phyloP scores from a whole-genome alignment of 1,140 invertebrate genomes.

The Zophobas morio region DNA sequence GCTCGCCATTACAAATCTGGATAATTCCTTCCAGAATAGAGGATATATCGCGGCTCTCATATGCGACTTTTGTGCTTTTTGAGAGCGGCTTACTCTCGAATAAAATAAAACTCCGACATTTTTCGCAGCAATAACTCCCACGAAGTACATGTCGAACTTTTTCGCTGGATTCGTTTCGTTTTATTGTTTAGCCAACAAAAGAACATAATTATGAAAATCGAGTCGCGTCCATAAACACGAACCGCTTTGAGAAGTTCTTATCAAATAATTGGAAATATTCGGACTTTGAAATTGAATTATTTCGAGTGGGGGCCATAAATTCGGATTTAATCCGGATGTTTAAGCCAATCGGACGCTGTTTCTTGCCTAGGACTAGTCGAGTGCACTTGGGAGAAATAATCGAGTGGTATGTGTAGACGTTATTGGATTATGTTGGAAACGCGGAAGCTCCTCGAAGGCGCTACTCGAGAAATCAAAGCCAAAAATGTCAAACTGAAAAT shows the following conservation, averaged over 20 bases:
- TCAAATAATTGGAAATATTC: conserved; percentile 15
- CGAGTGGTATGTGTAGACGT: conserved; percentile 6
- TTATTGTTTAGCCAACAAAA: conserved; percentile 10
- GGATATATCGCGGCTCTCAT: conserved; percentile 22
- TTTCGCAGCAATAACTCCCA: neutral
- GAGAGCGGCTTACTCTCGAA: conserved; percentile 3
- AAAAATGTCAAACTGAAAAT: neutral
- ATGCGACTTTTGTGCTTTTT: conserved; percentile 26
- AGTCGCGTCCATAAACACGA: neutral
- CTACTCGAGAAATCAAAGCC: too few relatives aligned
- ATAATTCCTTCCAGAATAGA: conserved; percentile 23
- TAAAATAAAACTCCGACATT: conserved; percentile 22
- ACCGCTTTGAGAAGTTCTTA: neutral
- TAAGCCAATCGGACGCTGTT: neutral
- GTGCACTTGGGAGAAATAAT: conserved; percentile 10
- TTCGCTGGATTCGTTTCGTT: too few relatives aligned
- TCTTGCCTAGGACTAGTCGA: neutral
- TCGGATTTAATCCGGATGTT: too few relatives aligned
- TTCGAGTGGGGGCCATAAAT: neutral
- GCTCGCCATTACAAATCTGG: conserved; percentile 32
- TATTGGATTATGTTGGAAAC: neutral
- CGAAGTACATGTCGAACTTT: neutral
- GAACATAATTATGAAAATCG: conserved; percentile 30
- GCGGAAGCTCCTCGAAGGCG: neutral
- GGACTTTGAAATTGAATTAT: neutral